These are phyloP conservation scores for Lacerta bilineata DNA, from an alignment of 2,797 vertebrate genomes.

Conservation along the genomic window DNA sequence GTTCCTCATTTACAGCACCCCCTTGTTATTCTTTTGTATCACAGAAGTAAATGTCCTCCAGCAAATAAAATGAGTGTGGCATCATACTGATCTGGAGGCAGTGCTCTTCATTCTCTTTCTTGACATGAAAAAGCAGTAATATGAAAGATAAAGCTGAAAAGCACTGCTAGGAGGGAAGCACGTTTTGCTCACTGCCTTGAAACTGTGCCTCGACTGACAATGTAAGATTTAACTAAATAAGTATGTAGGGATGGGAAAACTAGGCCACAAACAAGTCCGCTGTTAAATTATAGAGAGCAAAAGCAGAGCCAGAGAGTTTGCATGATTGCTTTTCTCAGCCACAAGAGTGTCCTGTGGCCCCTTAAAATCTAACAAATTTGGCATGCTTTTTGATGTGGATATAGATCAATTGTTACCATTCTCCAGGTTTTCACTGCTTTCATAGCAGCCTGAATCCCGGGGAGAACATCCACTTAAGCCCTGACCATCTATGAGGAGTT, in stretches of 20 bases:
- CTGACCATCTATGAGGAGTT: conserved; percentile 90
- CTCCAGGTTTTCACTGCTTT: conserved; percentile 98
- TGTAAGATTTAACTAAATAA: conserved; percentile 19
- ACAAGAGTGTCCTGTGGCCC: neutral
- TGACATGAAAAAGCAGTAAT: neutral
- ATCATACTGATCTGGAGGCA: neutral
- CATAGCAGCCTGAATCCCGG: conserved; percentile 97
- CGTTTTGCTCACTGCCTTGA: conserved; percentile 24
- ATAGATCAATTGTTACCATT: conserved; percentile 88
- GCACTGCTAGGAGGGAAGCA: conserved; percentile 22
- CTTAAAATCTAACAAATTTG: neutral
- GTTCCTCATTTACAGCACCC: neutral
- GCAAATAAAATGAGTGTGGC: neutral
- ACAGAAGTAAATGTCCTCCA: neutral
- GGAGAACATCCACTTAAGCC: conserved; percentile 91
- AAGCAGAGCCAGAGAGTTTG: conserved; percentile 45
- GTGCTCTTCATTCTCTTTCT: neutral
- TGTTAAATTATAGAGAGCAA: conserved; percentile 64
- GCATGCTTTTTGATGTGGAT: neutral
- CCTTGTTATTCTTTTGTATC: neutral
- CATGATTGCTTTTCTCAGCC: conserved; percentile 44
- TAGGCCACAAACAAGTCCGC: conserved; percentile 56
- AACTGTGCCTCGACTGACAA: conserved; percentile 24
- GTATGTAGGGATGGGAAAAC: conserved; percentile 39
- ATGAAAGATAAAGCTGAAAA: conserved; percentile 9